Evolutionary conservation across 2,888 invertebrate species (phyloP), one percentile per base, ranked within the genome.

Genomic region (Drosophila monieri): DNA sequence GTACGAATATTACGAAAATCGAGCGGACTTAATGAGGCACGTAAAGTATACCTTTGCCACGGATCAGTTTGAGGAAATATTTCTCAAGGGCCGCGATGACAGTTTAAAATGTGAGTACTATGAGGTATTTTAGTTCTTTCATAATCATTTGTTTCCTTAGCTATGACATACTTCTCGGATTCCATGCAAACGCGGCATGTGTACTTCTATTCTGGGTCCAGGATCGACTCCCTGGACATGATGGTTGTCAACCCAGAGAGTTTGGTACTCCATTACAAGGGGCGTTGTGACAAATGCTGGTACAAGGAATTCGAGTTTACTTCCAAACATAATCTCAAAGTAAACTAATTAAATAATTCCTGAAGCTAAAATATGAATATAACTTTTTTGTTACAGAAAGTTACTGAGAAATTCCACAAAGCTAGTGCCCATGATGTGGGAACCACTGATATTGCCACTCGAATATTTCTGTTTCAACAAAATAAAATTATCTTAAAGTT

Each of bases 211-310:
- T 74, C 89, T 2, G 55, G 51, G 68, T 94, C 95, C 0, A 93
- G 97, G 2, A 89, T 94, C 6, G 97, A 97, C 88, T 95, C 96
- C 3, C 92, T 97, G 37, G 91, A 92, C 1, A 93, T 92, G 68
- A 89, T 95, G 2, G 93, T 93, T 73, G 92, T 94, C 75, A 91
- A 93, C 1, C 90, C 92, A 0, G 87, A 93, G 1, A 92, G 91
- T 14, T 92, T 95, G 52, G 92, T 92, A 2, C 94, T 95, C 73
- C 89, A 93, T 67, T 96, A 94, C 76, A 92, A 92, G 0, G 90
- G 93, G 12, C 92, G 95, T 9, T 90, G 92, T 18, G 95, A 96
- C 57, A 76, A 77, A 59, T 91, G 89, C 39, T 78, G 65, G 57
- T 88, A 78, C 23, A 80, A 74, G 32, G 88, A 88, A 32, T 90